These are phyloP conservation scores for Carettochelys insculpta DNA, from an alignment of 2,113 vertebrate species.

Conservation along the genomic window DNA sequence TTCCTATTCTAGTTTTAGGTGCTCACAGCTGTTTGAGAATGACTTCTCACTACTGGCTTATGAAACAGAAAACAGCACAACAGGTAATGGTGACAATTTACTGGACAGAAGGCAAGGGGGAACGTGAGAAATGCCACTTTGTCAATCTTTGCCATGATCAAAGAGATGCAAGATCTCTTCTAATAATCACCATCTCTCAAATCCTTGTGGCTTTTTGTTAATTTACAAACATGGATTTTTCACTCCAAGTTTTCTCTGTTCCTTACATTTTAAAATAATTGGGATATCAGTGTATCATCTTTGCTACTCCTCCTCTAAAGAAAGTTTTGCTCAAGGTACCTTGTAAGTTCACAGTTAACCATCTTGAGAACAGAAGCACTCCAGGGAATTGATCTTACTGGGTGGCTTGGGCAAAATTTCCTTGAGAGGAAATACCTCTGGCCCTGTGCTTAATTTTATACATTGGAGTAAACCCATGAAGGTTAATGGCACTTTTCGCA, in stretches of 20 bases:
- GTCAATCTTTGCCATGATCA: not conserved
- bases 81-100: not conserved
- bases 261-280: not conserved
- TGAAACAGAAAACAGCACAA: constrained; percentile 13
- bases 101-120: not conserved
- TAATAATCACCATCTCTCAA: not conserved
- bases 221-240: rapidly evolving
- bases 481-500: not conserved
- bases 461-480: rapidly evolving
- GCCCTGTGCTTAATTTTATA: not conserved
- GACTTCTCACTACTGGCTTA: not conserved
- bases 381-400: not conserved
- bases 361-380: not conserved
- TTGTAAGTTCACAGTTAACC: not conserved
- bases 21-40: not conserved
- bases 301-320: not conserved
- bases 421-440: not conserved
- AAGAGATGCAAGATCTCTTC: not conserved
- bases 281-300: not conserved
- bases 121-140: not conserved
- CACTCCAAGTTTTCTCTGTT: not conserved
- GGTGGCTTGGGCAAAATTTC: not conserved
- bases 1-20: not conserved
- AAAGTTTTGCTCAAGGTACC: not conserved
- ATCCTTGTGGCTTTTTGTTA: rapidly evolving